Base-by-base conservation (phyloP, 2,113 vertebrate genomes). In the Paedocypris sp. region DNA sequence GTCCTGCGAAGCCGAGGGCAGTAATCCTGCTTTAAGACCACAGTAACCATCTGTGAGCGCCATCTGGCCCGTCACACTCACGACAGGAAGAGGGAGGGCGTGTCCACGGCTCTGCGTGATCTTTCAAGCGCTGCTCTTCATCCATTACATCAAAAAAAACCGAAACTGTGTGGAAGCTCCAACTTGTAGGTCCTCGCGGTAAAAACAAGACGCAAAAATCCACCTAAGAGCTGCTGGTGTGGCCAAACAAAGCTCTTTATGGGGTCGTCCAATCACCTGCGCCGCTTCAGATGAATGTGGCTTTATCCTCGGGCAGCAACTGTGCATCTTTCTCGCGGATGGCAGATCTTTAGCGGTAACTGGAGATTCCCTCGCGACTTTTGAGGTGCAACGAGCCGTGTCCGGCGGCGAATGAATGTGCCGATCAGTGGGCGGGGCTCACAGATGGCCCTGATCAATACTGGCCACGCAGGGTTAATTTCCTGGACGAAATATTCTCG, bases 1-100 rank as follows among this genome's bases (percentile, higher is more conserved):
- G 62, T 62, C 69, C 13, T 62, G 13, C 78, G 71, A 84, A n/a
- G 83, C 74, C 82, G 33, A 84, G 75, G 75, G 78, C 70, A 74
- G 83, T 79, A 89, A 90, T 89, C 84, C 83, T 81, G 32, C 56
- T 78, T 78, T 88, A 89, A 86, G 80, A 86, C 81, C 79, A 73
- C 75, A 73, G 73, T 71, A 79, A 77, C 83, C 89, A 90, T 88
- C 84, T 90, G 87, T 74, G 80, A 82, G 60, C 71, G 71, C 87
- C 87, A 89, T 87, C 83, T 89, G 86, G 79, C 73, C 68, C 11
- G 36, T 62, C 38, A 43, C 58, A 52, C 25, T 45, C 35, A 38
- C 45, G 20, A 38, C 45, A 54, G 26, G 23, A 6, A 20, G 26
- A 15, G 26, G 25, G 52, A 33, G 19, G 43, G 33, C 13, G 25